Evolutionary conservation across 2,797 vertebrate genomes (phyloP).

Genomic region (Pogonophryne albipinna): DNA sequence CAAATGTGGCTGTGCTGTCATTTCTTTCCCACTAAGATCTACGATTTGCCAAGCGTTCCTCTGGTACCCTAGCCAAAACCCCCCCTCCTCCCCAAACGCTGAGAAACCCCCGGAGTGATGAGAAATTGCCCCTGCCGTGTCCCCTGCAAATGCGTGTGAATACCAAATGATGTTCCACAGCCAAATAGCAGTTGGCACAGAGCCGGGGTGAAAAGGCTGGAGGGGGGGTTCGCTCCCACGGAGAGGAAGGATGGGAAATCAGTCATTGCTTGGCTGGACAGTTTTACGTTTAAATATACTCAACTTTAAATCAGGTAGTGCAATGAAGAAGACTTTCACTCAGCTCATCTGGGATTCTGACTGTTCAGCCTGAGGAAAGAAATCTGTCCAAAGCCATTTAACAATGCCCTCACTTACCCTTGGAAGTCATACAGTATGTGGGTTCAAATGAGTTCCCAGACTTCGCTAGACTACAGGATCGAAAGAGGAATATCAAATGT

Average conservation of each 20-base stretch:
- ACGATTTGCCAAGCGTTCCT: constrained; percentile 63
- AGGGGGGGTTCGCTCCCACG: constrained; percentile 44
- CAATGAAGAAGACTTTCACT: background rate
- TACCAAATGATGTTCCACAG: constrained; percentile 69
- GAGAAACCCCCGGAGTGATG: constrained; percentile 62
- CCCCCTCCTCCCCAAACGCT: constrained; percentile 27
- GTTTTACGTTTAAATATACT: background rate
- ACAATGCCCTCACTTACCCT: background rate
- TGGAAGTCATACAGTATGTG: background rate
- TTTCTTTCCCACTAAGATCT: constrained; percentile 62
- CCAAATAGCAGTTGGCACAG: constrained; percentile 65
- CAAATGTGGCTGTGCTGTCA: constrained; percentile 50
- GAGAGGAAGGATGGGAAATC: background rate
- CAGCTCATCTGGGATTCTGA: background rate
- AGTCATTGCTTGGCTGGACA: background rate
- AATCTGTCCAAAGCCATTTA: background rate
- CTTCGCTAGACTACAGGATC: background rate
- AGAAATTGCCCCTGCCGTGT: constrained; percentile 63
- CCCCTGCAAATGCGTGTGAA: constrained; percentile 70
- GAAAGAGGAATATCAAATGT: background rate
- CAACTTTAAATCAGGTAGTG: background rate
- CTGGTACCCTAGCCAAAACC: constrained; percentile 41
- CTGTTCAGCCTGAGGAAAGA: background rate
- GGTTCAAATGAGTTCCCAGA: background rate
- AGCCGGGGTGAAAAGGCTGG: constrained; percentile 41